These are phyloP conservation scores for Carduelis carduelis DNA, from an alignment of 2,797 vertebrate species.

Conservation along the genomic window DNA sequence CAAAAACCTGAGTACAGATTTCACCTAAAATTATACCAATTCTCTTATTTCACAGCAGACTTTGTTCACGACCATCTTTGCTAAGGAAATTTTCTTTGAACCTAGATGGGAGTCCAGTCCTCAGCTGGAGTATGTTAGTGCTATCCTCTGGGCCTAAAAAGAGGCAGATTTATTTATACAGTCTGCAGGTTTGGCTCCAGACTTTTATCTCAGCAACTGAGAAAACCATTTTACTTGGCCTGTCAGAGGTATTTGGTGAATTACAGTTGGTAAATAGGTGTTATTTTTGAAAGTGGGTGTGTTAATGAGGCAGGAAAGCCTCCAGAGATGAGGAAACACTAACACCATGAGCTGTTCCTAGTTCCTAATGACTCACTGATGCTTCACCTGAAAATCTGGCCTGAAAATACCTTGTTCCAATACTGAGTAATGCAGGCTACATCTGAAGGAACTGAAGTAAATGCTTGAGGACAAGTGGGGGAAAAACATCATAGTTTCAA, in stretches of 20 bases:
- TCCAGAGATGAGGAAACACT: not conserved
- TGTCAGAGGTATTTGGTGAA: not conserved
- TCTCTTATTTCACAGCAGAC: not conserved
- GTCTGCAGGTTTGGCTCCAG: not conserved
- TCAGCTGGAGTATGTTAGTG: not conserved
- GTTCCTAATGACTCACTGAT: not conserved
- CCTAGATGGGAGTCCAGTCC: not conserved
- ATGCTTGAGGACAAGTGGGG: not conserved
- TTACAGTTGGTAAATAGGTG: not conserved
- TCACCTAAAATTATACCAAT: not conserved
- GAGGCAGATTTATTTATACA: not conserved
- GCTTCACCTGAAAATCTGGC: not conserved
- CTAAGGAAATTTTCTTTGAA: not conserved
- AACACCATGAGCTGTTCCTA: not conserved
- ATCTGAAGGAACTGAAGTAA: constrained; percentile 3
- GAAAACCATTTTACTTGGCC: not conserved
- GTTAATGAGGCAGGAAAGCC: not conserved
- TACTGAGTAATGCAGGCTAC: not conserved
- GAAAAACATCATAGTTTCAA: not conserved
- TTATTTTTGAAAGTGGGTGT: not conserved
- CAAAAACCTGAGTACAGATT: not conserved
- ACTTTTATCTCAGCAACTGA: not conserved
- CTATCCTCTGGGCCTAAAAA: not conserved
- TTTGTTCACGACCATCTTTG: not conserved
- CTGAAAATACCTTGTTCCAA: not conserved